phyloP scores from a whole-genome alignment of 1,140 invertebrate genomes.

The Ylistrum balloti region DNA sequence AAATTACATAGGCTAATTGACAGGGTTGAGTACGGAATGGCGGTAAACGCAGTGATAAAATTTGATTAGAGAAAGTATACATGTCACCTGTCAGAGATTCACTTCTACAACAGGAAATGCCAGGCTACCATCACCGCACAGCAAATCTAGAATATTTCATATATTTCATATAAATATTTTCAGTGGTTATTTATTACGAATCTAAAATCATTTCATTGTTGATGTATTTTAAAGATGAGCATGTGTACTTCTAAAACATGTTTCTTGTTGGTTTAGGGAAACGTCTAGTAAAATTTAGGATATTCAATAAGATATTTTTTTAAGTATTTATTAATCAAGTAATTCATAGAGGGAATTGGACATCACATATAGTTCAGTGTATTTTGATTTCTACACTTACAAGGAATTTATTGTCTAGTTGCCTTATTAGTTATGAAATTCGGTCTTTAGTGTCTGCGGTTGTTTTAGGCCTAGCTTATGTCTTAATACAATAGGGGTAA shows the following conservation, averaged over 20 bases:
- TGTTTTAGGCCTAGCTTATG: too few relatives aligned
- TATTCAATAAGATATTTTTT: too few relatives aligned
- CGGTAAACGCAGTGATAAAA: constrained; percentile 50
- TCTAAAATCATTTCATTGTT: neutral
- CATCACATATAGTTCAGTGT: too few relatives aligned
- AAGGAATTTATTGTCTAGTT: too few relatives aligned
- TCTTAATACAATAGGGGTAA: too few relatives aligned
- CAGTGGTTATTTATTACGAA: neutral
- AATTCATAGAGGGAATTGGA: too few relatives aligned
- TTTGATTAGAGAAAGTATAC: constrained; percentile 46
- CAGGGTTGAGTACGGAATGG: constrained; percentile 46
- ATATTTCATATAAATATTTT: constrained; percentile 14
- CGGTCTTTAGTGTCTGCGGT: too few relatives aligned
- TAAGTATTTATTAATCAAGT: too few relatives aligned
- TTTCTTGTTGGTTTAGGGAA: constrained; percentile 3
- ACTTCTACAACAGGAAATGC: neutral
- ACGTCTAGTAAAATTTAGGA: too few relatives aligned
- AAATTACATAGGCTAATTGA: constrained; percentile 52
- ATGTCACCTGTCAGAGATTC: constrained; percentile 38
- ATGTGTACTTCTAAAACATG: neutral
- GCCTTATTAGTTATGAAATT: too few relatives aligned
- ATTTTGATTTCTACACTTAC: too few relatives aligned
- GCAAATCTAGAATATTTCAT: neutral
- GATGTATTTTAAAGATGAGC: neutral
- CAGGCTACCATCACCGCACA: neutral